Base-by-base conservation (phyloP, 2,797 vertebrate genomes). In the Hapalemur alaotrensis region DNA sequence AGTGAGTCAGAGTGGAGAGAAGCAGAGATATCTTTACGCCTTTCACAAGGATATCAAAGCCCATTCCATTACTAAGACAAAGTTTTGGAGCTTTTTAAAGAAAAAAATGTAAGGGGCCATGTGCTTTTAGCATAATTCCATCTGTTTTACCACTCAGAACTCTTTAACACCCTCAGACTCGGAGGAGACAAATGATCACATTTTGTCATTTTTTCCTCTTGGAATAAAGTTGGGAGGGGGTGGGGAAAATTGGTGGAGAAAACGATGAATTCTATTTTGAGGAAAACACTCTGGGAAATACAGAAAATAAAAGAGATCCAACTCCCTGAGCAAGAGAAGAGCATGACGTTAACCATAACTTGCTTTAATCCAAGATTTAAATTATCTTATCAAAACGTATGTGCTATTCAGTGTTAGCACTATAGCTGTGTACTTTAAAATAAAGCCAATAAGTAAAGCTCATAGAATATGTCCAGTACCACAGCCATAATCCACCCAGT, bases 81-180 rank as follows among this genome's bases (percentile, higher is more conserved):
- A 85, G 43, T 92, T 87, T 73, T 52, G 69, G 72, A 95, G 86
- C 72, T 85, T 96, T 98, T 93, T 79, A 96, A 89, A 94, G 92
- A 79, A 93, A 85, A 86, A 75, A 78, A 73, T 90, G 13, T 46
- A 95, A 96, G 72, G 50, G 95, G 70, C 93, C 86, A 95, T 96
- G 93, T 97, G 92, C 92, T 97, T 92, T 96, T 69, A 95, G 92
- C 83, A 93, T 41, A 93, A 73, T 86, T 81, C 97, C 97, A 93
- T 97, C 95, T 97, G 97, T 78, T 93, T 95, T 78, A 41, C 59
- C 93, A 91, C 89, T 75, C 69, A 76, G 70, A 75, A 23, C 65
- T 96, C 83, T 89, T 92, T 63, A 92, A 96, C 96, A 95, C 95
- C 96, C 82, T 91, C 96, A 79, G 97, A 90, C 61, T 96, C 65